These are phyloP conservation scores for Phrynocephalus guinanensis DNA, from an alignment of 2,797 vertebrate species.

Conservation along the genomic window DNA sequence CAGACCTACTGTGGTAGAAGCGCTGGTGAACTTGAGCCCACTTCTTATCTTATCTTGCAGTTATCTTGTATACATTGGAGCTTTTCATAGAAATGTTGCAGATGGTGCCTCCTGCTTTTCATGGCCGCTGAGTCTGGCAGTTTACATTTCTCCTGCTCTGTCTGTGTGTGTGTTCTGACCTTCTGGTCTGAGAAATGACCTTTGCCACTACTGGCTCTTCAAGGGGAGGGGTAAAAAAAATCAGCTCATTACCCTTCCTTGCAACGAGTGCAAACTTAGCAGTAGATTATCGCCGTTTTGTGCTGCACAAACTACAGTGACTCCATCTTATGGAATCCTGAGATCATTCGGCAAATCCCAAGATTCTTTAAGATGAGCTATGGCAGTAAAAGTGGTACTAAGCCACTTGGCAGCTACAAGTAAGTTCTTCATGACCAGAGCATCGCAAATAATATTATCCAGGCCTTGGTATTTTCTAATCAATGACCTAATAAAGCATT, in stretches of 20 bases:
- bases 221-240: not conserved
- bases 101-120: not conserved
- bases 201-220: not conserved
- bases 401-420: not conserved
- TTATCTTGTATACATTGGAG: not conserved
- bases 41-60: not conserved
- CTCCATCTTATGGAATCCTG: too few species aligned
- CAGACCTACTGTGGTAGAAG: not conserved
- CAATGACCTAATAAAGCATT: too few species aligned
- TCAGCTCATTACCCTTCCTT: not conserved
- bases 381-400: too few species aligned
- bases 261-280: not conserved
- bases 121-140: not conserved
- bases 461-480: too few species aligned
- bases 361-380: not conserved
- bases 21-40: not conserved
- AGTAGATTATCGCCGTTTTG: too few species aligned
- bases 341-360: not conserved
- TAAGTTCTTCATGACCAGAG: not conserved
- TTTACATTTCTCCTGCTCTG: conserved; percentile 1
- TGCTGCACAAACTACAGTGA: too few species aligned
- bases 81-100: not conserved
- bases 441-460: too few species aligned
- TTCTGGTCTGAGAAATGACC: not conserved
- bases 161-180: not conserved